Conservation (phyloP, 2,888 invertebrate genomes). For the Ptychoptera contaminata region DNA sequence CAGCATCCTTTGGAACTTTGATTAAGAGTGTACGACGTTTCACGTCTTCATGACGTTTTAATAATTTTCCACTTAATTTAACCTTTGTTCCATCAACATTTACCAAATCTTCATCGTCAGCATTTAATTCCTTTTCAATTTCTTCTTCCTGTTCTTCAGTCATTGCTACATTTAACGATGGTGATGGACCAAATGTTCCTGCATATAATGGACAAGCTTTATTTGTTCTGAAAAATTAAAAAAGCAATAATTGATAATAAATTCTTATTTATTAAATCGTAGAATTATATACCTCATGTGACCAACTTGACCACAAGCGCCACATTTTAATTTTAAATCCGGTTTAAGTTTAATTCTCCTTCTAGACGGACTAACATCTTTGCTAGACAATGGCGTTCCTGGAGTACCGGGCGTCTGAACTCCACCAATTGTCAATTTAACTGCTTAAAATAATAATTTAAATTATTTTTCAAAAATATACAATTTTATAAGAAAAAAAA, state of each 20-base stretch:
- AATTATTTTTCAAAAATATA: no score
- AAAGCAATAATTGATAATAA: constrained; percentile 1
- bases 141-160: constrained; percentile 78
- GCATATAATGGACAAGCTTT: constrained; percentile 94
- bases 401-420: constrained; percentile 13
- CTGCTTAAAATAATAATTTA: background rate
- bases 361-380: constrained; percentile 47
- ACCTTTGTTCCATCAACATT: constrained; percentile 93
- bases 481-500: background rate
- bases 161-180: constrained; percentile 50
- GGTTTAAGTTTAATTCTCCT: constrained; percentile 77
- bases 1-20: constrained; percentile 62
- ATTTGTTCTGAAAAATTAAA: constrained; percentile 51
- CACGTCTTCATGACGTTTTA: constrained; percentile 80
- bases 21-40: constrained; percentile 60
- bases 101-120: constrained; percentile 72
- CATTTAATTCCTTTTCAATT: constrained; percentile 55
- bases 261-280: no score
- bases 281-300: constrained; percentile 22
- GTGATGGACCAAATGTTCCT: constrained; percentile 38
- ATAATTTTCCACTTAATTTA: constrained; percentile 70
- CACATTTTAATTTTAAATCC: constrained; percentile 85
- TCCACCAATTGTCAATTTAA: background rate
- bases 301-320: constrained; percentile 72
- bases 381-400: constrained; percentile 18